Evolutionary conservation across 2,113 vertebrate species (phyloP).

Genomic region (Kobus ellipsiprymnus): DNA sequence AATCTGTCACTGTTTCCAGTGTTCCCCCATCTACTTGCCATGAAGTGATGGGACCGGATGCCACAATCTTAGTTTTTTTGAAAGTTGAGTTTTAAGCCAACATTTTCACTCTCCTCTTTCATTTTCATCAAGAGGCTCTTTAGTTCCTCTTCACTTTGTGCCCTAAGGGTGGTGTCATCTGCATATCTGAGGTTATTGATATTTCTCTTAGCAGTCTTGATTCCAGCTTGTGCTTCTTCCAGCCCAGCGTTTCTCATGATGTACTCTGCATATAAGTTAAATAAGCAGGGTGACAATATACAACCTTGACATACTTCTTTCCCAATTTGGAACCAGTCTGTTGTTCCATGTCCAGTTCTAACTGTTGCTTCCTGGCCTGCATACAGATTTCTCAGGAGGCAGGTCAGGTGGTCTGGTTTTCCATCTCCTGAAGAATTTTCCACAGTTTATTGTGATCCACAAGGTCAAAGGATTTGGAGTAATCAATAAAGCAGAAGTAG

Average conservation of each 20-base stretch:
- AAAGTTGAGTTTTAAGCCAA: not conserved
- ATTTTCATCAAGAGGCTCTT: not conserved
- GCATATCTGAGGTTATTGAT: not conserved
- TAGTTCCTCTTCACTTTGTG: not conserved
- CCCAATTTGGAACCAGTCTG: not conserved
- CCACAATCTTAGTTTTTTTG: not conserved
- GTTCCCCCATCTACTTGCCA: not conserved
- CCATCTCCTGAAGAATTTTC: not conserved
- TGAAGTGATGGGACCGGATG: not conserved
- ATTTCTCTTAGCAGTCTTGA: accelerated
- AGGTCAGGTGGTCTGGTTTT: not conserved
- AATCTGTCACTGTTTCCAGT: not conserved
- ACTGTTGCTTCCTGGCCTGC: not conserved
- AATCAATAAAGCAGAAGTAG: not conserved
- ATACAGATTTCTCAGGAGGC: not conserved
- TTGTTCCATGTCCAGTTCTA: not conserved
- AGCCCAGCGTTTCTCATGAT: not conserved
- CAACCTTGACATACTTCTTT: accelerated
- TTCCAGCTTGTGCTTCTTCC: not conserved
- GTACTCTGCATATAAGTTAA: not conserved
- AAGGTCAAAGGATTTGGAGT: not conserved
- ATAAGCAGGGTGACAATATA: not conserved
- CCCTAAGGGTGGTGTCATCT: not conserved
- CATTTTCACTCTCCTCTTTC: not conserved
- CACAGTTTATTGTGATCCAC: not conserved